These are phyloP conservation scores for Dicrostonyx torquatus DNA, from an alignment of 2,797 vertebrate species.

Conservation along the genomic window DNA sequence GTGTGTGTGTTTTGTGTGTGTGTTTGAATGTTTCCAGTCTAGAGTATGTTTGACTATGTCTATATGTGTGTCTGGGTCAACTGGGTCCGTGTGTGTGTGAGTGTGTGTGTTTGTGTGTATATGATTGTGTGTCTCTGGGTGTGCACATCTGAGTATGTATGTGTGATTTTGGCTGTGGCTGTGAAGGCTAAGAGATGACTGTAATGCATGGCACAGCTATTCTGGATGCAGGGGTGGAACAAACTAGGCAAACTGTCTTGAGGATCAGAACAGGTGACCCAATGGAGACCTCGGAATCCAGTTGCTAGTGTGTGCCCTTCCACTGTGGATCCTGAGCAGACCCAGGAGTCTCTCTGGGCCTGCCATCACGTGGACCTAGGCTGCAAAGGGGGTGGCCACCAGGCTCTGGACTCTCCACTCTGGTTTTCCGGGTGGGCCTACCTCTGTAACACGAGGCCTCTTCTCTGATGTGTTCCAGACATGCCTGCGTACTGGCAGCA, in stretches of 20 bases:
- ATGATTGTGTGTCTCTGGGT: neutral
- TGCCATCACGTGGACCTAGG: neutral
- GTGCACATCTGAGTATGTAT: neutral
- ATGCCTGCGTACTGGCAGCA: neutral
- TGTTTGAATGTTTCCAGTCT: neutral
- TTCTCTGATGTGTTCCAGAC: slow-evolving; percentile 6
- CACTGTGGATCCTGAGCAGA: neutral
- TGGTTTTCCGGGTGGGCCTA: neutral
- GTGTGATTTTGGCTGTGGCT: neutral
- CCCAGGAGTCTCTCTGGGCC: neutral
- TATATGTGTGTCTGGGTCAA: neutral
- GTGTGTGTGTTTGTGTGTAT: neutral
- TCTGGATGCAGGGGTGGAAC: neutral
- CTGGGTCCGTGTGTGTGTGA: too few relatives aligned
- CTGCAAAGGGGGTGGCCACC: accelerated
- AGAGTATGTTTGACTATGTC: too few relatives aligned
- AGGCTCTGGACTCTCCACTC: neutral
- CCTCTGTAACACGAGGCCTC: neutral
- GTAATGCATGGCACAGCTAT: neutral
- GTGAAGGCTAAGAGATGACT: neutral
- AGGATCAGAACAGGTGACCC: neutral
- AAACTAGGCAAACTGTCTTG: neutral
- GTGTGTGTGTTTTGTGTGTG: too few relatives aligned
- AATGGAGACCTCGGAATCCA: neutral
- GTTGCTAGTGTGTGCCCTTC: neutral